These are phyloP conservation scores for Trichechus manatus DNA, from an alignment of 2,113 vertebrate species.

Conservation along the genomic window DNA sequence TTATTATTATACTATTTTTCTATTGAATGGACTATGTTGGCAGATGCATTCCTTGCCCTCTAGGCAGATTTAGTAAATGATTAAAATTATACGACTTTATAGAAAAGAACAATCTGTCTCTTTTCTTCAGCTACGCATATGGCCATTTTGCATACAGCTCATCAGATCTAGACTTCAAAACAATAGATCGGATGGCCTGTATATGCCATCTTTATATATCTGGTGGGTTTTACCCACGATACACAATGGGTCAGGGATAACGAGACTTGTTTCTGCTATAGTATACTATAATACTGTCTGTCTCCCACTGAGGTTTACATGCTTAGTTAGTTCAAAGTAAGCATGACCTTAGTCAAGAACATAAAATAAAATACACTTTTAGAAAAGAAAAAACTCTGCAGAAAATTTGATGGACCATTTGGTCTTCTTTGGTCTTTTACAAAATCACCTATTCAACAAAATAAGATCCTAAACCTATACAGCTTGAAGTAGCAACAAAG, in stretches of 20 bases:
- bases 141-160: not conserved
- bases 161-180: not conserved
- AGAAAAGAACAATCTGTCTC: not conserved
- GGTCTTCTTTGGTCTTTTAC: not conserved
- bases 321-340: not conserved
- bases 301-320: not conserved
- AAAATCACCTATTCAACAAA: not conserved
- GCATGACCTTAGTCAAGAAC: not conserved
- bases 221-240: not conserved
- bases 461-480: not conserved
- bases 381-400: not conserved
- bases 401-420: slow-evolving; percentile 20
- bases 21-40: not conserved
- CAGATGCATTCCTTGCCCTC: not conserved
- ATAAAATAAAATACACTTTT: not conserved
- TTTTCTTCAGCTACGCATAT: slow-evolving; percentile 7
- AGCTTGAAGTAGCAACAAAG: not conserved
- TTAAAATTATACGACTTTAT: not conserved
- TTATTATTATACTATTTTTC: not conserved
- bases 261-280: not conserved
- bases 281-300: not conserved
- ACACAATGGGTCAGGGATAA: not conserved
- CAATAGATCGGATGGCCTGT: not conserved
- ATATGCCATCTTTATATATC: not conserved
- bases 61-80: not conserved